Percentiles rank a stretch among this genome's conserved stretches.
Conservation (phyloP, 2,888 invertebrate genomes). For the Drosophila sordidula region DNA sequence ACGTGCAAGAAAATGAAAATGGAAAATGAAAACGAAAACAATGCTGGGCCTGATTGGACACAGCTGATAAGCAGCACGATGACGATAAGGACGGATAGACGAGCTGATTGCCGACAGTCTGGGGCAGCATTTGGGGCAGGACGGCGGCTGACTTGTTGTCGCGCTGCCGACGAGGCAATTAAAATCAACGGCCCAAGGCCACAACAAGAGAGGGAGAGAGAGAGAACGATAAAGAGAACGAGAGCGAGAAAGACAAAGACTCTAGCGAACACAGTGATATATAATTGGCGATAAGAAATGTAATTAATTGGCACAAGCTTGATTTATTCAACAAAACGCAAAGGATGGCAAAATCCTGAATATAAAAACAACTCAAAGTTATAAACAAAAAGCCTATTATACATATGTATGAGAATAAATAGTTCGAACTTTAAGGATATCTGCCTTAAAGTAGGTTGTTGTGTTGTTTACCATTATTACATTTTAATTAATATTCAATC, state of each 20-base stretch:
- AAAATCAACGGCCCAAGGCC: conserved; percentile 39
- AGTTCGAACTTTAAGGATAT: neutral
- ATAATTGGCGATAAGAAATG: conserved; percentile 59
- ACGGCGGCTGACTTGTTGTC: conserved; percentile 17
- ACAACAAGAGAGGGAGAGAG: neutral
- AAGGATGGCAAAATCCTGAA: conserved; percentile 10
- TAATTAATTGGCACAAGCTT: conserved; percentile 62
- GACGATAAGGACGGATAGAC: conserved; percentile 53
- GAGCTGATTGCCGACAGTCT: conserved; percentile 34
- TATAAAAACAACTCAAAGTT: conserved; percentile 4
- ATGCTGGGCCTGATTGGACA: conserved; percentile 66
- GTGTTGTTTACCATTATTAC: neutral
- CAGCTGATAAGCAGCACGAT: conserved; percentile 56
- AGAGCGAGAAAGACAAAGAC: neutral
- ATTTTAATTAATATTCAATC: neutral
- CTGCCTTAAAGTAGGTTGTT: neutral
- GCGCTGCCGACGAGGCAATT: conserved; percentile 50
- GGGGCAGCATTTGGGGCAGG: neutral
- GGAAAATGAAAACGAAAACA: conserved; percentile 59
- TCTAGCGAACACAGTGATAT: conserved; percentile 47
- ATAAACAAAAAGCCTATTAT: neutral
- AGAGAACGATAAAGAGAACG: neutral
- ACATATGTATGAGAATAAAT: neutral
- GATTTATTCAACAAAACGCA: conserved; percentile 29
- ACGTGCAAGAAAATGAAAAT: conserved; percentile 42